A percentile compares a stretch with the other conserved stretches of the same genome.
Evolutionary conservation across 2,113 vertebrate genomes (phyloP).

Genomic region (Empidonax traillii): DNA sequence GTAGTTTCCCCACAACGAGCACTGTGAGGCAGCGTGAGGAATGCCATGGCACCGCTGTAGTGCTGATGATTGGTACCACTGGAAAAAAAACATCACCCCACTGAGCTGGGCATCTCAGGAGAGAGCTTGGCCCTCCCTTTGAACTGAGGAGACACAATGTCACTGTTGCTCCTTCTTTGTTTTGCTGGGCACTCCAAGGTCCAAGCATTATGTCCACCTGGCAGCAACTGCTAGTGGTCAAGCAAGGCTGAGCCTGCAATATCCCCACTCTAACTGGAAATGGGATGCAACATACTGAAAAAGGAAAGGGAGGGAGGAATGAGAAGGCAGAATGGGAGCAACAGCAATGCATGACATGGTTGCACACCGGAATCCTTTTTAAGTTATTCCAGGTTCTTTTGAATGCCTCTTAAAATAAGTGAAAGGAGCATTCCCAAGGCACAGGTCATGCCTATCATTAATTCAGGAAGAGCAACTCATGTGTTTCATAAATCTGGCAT

Average conservation of each 20-base stretch:
- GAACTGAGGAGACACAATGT: neutral
- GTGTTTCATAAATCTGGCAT: neutral
- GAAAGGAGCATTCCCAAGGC: neutral
- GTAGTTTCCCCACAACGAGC: neutral
- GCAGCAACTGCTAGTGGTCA: neutral
- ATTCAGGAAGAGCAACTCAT: neutral
- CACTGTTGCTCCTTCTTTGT: neutral
- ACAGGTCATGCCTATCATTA: neutral
- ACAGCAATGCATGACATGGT: neutral
- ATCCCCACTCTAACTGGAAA: neutral
- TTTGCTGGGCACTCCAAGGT: neutral
- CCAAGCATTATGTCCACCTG: neutral
- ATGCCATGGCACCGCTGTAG: neutral
- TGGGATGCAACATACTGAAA: neutral
- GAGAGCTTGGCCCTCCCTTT: neutral
- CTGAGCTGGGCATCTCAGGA: neutral
- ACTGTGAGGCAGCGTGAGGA: neutral
- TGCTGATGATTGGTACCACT: neutral
- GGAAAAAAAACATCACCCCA: neutral
- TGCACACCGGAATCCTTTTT: neutral
- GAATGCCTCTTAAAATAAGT: neutral
- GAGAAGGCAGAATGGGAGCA: neutral
- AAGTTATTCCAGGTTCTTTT: neutral
- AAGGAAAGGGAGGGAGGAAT: neutral
- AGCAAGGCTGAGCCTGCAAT: neutral